phyloP scores from a whole-genome alignment of 1,140 invertebrate genomes.

The Neodiprion pinetum region DNA sequence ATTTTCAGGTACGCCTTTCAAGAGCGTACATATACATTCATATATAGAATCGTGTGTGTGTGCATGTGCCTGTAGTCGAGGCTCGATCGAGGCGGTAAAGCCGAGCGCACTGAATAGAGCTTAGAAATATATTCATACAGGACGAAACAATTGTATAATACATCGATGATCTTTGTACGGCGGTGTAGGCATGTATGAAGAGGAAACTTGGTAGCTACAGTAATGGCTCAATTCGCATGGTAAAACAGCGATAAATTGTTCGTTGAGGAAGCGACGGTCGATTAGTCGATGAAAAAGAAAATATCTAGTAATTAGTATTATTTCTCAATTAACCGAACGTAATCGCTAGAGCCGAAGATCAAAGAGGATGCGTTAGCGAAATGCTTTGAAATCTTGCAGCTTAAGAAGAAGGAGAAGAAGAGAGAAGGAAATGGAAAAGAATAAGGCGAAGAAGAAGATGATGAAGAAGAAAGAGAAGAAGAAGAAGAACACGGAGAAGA shows the following conservation, averaged over 20 bases:
- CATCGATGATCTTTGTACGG: no score
- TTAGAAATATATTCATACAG: no score
- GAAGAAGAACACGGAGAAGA: neutral
- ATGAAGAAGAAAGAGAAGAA: neutral
- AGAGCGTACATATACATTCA: neutral
- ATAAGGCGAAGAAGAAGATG: no score
- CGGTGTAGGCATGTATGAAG: neutral
- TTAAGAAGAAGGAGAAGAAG: no score
- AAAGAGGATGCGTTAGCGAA: neutral
- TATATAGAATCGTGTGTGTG: neutral
- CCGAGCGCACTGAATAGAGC: no score
- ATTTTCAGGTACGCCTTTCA: neutral
- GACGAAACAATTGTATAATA: no score
- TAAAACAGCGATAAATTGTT: neutral
- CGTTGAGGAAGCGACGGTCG: neutral
- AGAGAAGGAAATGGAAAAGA: no score
- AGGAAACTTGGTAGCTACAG: neutral
- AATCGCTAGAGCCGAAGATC: neutral
- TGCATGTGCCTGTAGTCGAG: no score
- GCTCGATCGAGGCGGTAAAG: no score
- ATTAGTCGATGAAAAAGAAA: neutral
- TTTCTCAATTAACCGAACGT: slow-evolving; percentile 10
- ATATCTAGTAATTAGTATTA: slow-evolving; percentile 8
- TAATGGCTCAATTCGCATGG: slow-evolving; percentile 4
- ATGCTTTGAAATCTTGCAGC: no score